phyloP scores from a whole-genome alignment of 2,797 vertebrate genomes.

The Argya squamiceps region DNA sequence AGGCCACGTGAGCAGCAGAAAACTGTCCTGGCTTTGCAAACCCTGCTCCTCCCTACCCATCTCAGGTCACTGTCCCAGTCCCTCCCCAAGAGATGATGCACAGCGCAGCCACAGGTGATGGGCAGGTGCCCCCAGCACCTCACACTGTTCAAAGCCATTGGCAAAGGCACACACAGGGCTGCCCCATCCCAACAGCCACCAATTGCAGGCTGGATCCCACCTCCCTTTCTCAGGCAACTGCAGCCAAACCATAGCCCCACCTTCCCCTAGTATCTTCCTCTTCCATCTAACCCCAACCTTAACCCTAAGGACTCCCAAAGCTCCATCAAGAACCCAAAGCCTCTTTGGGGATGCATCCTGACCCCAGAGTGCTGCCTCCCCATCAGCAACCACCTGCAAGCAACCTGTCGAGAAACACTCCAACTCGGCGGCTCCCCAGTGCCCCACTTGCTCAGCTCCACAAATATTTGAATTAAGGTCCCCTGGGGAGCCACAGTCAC shows the following conservation, averaged over 20 bases:
- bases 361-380: not conserved
- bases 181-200: not conserved
- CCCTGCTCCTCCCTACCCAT: not conserved
- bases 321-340: not conserved
- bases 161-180: fast-evolving
- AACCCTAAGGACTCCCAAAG: not conserved
- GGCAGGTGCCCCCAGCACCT: not conserved
- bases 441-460: constrained; percentile 68
- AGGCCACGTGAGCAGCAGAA: not conserved
- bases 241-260: not conserved
- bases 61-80: not conserved
- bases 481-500: constrained; percentile 68
- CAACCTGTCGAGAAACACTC: constrained; percentile 49
- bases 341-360: not conserved
- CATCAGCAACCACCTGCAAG: constrained; percentile 31
- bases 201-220: not conserved
- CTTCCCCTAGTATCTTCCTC: not conserved
- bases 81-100: not conserved
- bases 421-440: constrained; percentile 8
- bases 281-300: not conserved
- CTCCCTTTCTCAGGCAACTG: not conserved
- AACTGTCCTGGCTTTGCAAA: not conserved
- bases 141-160: not conserved
- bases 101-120: not conserved
- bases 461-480: constrained; percentile 75